Evolutionary conservation across 1,140 invertebrate genomes (phyloP), one percentile per base, ranked within the genome.

Genomic region (Neomicropteryx cornuta): DNA sequence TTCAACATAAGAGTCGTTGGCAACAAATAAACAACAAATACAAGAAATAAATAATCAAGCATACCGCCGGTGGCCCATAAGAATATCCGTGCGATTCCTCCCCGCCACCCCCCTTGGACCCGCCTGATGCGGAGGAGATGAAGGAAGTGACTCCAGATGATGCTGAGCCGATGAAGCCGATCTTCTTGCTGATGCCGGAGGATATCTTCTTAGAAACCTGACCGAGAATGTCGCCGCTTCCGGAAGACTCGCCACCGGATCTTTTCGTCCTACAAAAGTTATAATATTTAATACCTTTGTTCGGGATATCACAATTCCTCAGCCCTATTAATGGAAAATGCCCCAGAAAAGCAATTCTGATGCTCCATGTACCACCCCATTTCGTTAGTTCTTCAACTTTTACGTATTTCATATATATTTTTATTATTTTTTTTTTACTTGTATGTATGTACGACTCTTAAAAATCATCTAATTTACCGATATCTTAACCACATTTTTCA

Each of bases 151-250:
- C 71, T 8, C 62, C 60, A 4, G 70, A 67, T 2, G 70, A 72
- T 5, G 68, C 66, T 43, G 68, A 66, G 0, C 67, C 68, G 5
- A 73, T 41, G 18, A 72, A 59, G 0, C 66, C 65, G 5, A 77
- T 57, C 53, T 76, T 76, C 24, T 64, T 68, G 41, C 72, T 62
- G 18, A 79, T 46, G 1, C 70, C 71, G 13, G 68, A 59, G 0
- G 63, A 61, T 11, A 71, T 59, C 23, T 65, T 64, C 3, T 54
- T 55, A 42, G 65, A 61, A 5, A 71, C 39, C 33, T 57, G 53
- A 11, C 56, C 47, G 11, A 71, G 52, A 38, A 70, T 60, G 41
- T 70, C 67, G 24, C 58, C 62, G 29, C 45, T 48, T 37, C 62
- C 63, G n/a, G n/a, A n/a, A n/a, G n/a, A n/a, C n/a, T n/a, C n/a